Evolutionary conservation across 2,888 invertebrate species (phyloP).

Genomic region (Drosophila maculinotata): DNA sequence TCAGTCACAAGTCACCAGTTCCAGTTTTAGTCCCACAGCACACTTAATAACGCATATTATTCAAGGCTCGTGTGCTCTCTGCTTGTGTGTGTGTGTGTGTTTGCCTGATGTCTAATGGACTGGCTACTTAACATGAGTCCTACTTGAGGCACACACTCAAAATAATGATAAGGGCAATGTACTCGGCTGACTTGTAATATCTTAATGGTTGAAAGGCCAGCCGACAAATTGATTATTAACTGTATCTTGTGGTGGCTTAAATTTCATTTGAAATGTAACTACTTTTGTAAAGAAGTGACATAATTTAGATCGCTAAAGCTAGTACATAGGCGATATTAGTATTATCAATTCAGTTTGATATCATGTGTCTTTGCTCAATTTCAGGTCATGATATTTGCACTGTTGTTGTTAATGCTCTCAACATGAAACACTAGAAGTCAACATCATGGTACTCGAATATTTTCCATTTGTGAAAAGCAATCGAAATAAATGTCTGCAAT

Average conservation of each 20-base stretch:
- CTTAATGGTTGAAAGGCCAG: background rate
- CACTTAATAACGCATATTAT: constrained; percentile 71
- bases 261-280: background rate
- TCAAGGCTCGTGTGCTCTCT: constrained; percentile 32
- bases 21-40: constrained; percentile 24
- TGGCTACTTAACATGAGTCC: constrained; percentile 47
- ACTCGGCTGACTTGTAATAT: background rate
- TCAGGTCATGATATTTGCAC: constrained; percentile 1
- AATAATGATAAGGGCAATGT: constrained; percentile 30
- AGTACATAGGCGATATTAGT: background rate
- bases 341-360: background rate
- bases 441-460: constrained; percentile 2
- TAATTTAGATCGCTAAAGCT: background rate
- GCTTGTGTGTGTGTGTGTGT: constrained; percentile 21
- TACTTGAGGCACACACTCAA: constrained; percentile 41
- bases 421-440: constrained; percentile 3
- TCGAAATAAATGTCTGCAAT: constrained; percentile 55
- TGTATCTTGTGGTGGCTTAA: background rate
- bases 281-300: too few species aligned
- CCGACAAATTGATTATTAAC: constrained; percentile 3
- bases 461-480: constrained; percentile 29
- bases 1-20: constrained; percentile 4
- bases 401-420: constrained; percentile 18
- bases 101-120: constrained; percentile 51
- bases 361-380: background rate